Percentiles rank a stretch among this genome's conserved stretches.
phyloP scores from a whole-genome alignment of 2,888 invertebrate species.

The Aleiodes leptofemur region DNA sequence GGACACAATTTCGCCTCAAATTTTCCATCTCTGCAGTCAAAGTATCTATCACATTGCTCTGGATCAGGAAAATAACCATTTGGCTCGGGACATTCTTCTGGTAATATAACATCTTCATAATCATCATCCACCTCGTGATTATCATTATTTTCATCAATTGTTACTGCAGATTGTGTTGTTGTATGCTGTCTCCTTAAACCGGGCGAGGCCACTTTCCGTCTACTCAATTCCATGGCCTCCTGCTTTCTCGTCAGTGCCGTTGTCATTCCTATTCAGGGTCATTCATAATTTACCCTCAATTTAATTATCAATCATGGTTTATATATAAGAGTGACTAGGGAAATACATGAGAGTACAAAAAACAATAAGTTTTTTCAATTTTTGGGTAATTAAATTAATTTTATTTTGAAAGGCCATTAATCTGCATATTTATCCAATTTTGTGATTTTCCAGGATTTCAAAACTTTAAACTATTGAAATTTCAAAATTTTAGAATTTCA shows the following conservation, averaged over 20 bases:
- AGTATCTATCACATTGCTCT: conserved; percentile 92
- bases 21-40: conserved; percentile 85
- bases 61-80: conserved; percentile 91
- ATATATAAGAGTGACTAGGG: not conserved
- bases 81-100: conserved; percentile 86
- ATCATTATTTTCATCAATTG: conserved; percentile 58
- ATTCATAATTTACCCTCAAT: conserved; percentile 2
- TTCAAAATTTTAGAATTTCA: no score
- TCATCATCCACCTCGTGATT: conserved; percentile 56
- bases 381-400: no score
- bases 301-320: not conserved
- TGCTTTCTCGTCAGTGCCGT: conserved; percentile 69
- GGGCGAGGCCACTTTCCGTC: conserved; percentile 63
- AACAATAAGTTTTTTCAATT: not conserved
- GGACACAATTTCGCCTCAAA: conserved; percentile 88
- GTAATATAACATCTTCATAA: conserved; percentile 77
- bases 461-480: no score
- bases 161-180: conserved; percentile 44
- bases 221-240: conserved; percentile 69
- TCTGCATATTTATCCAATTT: no score
- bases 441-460: no score
- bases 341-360: not conserved
- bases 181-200: conserved; percentile 61
- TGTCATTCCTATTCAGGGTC: conserved; percentile 60
- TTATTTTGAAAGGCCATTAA: no score